Evolutionary conservation across 2,113 vertebrate genomes (phyloP).

Genomic region (Xenopus borealis): DNA sequence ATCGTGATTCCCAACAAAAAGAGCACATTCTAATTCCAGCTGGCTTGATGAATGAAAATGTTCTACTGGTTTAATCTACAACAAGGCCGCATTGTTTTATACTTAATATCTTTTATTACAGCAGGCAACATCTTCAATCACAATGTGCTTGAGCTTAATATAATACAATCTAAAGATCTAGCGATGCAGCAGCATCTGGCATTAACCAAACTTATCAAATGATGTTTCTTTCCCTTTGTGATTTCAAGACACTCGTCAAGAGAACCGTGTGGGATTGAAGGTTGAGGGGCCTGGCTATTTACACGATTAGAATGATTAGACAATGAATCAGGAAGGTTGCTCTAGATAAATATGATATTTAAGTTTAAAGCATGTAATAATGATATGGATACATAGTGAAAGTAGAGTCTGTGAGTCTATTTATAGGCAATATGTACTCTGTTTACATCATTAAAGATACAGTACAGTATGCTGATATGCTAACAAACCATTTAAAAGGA

Average conservation of each 20-base stretch:
- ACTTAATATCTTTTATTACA: conserved; percentile 30
- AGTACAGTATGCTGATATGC: too few species aligned
- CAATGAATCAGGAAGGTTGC: not conserved
- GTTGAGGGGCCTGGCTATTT: not conserved
- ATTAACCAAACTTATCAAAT: conserved; percentile 9
- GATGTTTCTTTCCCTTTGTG: conserved; percentile 5
- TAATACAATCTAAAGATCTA: conserved; percentile 8
- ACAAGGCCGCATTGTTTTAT: conserved; percentile 19
- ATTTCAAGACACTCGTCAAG: too few species aligned
- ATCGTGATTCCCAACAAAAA: conserved; percentile 3
- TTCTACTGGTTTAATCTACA: conserved; percentile 14
- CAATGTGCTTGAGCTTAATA: conserved; percentile 8
- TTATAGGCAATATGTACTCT: too few species aligned
- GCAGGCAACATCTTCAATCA: conserved; percentile 7
- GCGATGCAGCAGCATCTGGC: conserved; percentile 2
- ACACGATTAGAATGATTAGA: not conserved
- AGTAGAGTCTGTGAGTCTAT: too few species aligned
- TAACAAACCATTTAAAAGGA: too few species aligned
- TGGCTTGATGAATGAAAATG: conserved; percentile 17
- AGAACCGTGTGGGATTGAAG: not conserved
- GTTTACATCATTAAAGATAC: too few species aligned
- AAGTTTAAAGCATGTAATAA: not conserved
- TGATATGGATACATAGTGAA: not conserved
- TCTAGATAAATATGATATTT: not conserved
- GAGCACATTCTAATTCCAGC: conserved; percentile 14